These are phyloP conservation scores for Anser cygnoides DNA, from an alignment of 2,113 vertebrate genomes.

Conservation along the genomic window DNA sequence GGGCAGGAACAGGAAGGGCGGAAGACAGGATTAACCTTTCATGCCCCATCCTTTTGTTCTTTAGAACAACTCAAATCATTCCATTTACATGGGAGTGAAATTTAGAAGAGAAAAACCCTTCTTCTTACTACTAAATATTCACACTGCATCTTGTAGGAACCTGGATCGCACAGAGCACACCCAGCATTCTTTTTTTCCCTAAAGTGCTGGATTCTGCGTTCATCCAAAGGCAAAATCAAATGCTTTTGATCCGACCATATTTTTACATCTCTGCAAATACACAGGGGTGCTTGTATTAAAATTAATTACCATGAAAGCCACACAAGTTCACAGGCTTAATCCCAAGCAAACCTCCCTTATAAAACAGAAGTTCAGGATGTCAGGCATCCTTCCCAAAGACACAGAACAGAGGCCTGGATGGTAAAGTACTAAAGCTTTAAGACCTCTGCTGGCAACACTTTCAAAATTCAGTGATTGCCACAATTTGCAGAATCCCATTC, in stretches of 20 bases:
- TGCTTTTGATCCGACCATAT: neutral
- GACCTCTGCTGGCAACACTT: conserved; percentile 1
- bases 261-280: conserved; percentile 23
- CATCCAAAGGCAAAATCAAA: neutral
- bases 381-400: conserved; percentile 2
- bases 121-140: neutral
- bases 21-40: neutral
- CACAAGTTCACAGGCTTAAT: neutral
- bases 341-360: neutral
- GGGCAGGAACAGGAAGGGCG: neutral
- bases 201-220: neutral
- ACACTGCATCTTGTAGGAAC: neutral
- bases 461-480: neutral
- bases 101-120: neutral
- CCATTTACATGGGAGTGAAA: neutral
- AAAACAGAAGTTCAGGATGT: neutral
- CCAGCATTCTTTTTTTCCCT: neutral
- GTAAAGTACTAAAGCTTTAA: neutral
- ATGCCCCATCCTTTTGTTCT: neutral
- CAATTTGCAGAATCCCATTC: neutral
- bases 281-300: conserved; percentile 26
- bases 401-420: neutral
- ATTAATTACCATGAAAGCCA: conserved; percentile 53
- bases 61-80: neutral
- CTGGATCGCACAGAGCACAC: neutral